Evolutionary conservation across 2,113 vertebrate species (phyloP).

Genomic region (Oncorhynchus masou): DNA sequence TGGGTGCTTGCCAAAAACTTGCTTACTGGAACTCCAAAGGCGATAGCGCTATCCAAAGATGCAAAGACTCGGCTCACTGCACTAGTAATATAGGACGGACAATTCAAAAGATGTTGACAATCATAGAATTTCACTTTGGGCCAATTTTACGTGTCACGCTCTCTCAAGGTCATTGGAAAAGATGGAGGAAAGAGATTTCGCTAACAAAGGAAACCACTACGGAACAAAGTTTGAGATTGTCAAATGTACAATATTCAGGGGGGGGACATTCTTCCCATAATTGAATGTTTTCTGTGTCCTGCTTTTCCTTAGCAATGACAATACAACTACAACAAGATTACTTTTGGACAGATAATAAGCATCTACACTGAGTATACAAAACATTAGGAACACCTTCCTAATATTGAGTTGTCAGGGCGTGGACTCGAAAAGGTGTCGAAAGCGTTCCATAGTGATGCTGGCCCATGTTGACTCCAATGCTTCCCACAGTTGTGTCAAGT

Average conservation of each 20-base stretch:
- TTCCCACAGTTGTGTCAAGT: too few relatives aligned
- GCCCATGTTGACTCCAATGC: too few relatives aligned
- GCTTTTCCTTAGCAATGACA: too few relatives aligned
- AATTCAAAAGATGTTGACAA: neutral
- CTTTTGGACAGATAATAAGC: neutral
- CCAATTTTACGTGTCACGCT: neutral
- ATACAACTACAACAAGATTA: too few relatives aligned
- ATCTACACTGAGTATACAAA: neutral
- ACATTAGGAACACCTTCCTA: neutral
- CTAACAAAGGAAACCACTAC: neutral
- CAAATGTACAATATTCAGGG: too few relatives aligned
- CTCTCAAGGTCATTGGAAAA: neutral
- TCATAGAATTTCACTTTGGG: neutral
- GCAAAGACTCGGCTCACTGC: neutral
- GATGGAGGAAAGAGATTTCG: too few relatives aligned
- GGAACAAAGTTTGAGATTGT: too few relatives aligned
- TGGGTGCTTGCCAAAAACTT: neutral
- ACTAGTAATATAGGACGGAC: neutral
- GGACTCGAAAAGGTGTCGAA: too few relatives aligned
- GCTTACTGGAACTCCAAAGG: neutral
- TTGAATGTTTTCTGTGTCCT: too few relatives aligned
- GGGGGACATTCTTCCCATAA: too few relatives aligned
- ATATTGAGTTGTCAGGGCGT: too few relatives aligned
- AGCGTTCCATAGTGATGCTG: too few relatives aligned
- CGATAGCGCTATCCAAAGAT: neutral